Base-by-base conservation (phyloP, 2,888 invertebrate genomes). In the Hecatera dysodea region DNA sequence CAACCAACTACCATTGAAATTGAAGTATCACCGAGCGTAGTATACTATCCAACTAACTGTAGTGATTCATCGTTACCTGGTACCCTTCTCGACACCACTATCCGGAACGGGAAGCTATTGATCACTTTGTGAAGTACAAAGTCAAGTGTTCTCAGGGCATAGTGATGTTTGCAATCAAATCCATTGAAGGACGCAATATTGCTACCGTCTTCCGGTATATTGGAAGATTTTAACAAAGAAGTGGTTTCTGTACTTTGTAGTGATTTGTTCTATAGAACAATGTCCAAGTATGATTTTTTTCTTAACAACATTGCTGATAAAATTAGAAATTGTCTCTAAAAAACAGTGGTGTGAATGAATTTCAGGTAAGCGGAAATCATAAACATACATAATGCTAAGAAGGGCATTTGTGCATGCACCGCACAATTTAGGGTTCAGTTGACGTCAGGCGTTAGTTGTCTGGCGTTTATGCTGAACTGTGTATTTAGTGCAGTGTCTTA, bases 111-210 rank as follows among this genome's bases (percentile, higher is more conserved):
- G 53, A 27, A 8, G 24, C 17, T 27, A 44, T 53, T 53, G 42
- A 70, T 63, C 70, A 29, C 70, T 53, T 29, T 29, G 29, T 19
- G 48, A 56, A 50, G 27, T 17, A n/a, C 39, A 29, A n/a, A 15
- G 36, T 65, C 53, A 36, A 55, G 53, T 15, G 66, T 36, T 7
- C 36, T 36, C 44, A 0, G 0, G 17, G 53, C 1, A 17, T 36
- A 67, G 67, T 55, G 15, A 56, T 69, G 55, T 68, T 44, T 36
- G 66, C 44, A 27, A 46, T 68, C 36, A 27, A 66, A 56, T 56
- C 29, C 36, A 67, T 67, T 56, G 36, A 29, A 56, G 55, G 55
- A 11, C 39, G 15, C 44, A 36, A 56, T 55, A 44, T 53, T 52
- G 24, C 15, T 33, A 24, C n/a, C 19, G 17, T 19, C 48, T n/a